Evolutionary conservation across 2,888 invertebrate genomes (phyloP).

Genomic region (Willowsia nigromaculata): DNA sequence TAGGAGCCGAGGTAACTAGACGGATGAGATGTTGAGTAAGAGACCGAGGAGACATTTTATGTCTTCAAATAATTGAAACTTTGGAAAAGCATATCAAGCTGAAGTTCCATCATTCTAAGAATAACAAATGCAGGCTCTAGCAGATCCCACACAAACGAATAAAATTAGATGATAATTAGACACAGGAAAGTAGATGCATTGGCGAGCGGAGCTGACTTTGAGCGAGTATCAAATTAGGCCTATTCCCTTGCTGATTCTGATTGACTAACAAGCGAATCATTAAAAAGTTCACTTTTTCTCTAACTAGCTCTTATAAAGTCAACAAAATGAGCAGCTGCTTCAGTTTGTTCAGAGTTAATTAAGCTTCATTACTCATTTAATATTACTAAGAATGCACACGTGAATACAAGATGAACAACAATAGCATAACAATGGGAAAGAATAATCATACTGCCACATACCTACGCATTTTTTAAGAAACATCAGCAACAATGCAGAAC

Average conservation of each 20-base stretch:
- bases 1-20: not conserved
- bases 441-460: not conserved
- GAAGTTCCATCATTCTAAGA: not conserved
- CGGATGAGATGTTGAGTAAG: not conserved
- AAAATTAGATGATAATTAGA: conserved; percentile 26
- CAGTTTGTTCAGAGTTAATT: conserved; percentile 1
- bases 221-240: not conserved
- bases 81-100: conserved; percentile 59
- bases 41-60: not conserved
- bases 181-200: not conserved
- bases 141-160: not conserved
- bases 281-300: not conserved
- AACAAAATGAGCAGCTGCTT: not conserved
- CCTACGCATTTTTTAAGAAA: not conserved
- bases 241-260: conserved; percentile 35
- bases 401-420: conserved; percentile 3
- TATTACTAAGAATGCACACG: not conserved
- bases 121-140: not conserved
- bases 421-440: not conserved
- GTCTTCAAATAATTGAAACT: conserved; percentile 39
- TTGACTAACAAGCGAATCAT: conserved; percentile 39
- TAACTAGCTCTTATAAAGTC: not conserved
- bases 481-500: not conserved
- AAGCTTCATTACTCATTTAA: not conserved
- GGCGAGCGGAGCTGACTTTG: not conserved